Evolutionary conservation across 2,888 invertebrate genomes (phyloP), one percentile per base, ranked within the genome.

Genomic region (Ectemnius continuus): DNA sequence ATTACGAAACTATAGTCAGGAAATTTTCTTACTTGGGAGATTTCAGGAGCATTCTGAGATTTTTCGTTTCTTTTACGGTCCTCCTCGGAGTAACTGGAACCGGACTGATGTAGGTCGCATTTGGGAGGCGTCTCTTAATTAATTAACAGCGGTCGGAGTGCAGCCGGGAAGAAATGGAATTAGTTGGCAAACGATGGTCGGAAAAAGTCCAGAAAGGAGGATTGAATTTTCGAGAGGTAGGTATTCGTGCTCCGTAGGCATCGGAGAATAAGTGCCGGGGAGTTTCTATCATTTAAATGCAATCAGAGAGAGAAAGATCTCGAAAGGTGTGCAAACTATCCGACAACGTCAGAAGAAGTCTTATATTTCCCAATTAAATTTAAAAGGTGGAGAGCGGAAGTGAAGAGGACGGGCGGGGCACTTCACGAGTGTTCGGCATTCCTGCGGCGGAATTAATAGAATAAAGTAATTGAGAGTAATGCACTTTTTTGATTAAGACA

Each of bases 111-210:
- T 45, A 28, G 56, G 23, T 48, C 48, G 47, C 28, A 26, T 61
- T 57, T 67, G 26, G 45, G 52, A 52, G 62, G 59, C 36, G 62
- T 72, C 67, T 28, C 52, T 28, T 56, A 63, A 60, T 62, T 72
- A 67, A 67, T 72, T 63, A 60, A 18, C 63, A 16, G 26, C 63
- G 13, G 36, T 11, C 11, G 36, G 36, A 52, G 52, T 16, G n/a
- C 52, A 52, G 52, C n/a, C 52, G 16, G 52, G n/a, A 14, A 52
- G 52, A 16, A 5, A 52, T 52, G 52, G 52, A 52, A 52, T 16
- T 52, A 52, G 16, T 16, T 6, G 4, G 16, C 14, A 13, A 52
- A 14, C 52, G 52, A 52, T 16, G 16, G 16, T 16, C 6, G 16
- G n/a, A 52, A 52, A 16, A 14, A 13, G 52, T 52, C 1, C n/a